Base-by-base conservation (phyloP, 2,888 invertebrate genomes). In the Folsomia candida region DNA sequence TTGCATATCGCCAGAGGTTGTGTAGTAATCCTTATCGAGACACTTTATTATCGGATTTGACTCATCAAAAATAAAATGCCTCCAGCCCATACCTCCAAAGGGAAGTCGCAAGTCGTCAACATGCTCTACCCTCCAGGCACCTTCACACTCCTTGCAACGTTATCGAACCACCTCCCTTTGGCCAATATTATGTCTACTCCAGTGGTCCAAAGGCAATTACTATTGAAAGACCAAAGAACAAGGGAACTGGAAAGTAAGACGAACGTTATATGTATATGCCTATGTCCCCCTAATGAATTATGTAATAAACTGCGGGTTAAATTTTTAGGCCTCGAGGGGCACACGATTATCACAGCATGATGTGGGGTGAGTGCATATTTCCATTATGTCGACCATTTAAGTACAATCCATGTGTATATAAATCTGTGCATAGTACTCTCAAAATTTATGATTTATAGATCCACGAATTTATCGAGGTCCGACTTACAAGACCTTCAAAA, bases 391-490 rank as follows among this genome's bases (percentile, higher is more conserved):
- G 37, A 4, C 37, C 14, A 37, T 37, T 14, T 37, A 37, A 37
- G 14, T 9, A 37, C 37, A 37, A 37, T 37, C 4, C 37, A 14
- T 37, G 14, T n/a, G n/a, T n/a, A n/a, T n/a, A n/a, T n/a, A n/a
- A n/a, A n/a, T n/a, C n/a, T n/a, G n/a, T n/a, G n/a, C n/a, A n/a
- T n/a, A n/a, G n/a, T n/a, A n/a, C n/a, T n/a, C n/a, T n/a, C n/a
- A n/a, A n/a, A n/a, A n/a, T n/a, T n/a, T n/a, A 37, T 37, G 4
- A 4, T 37, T 37, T 9, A 37, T 14, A 37, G 37, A 96, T 83
- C 89, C 90, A 81, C 87, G 94, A 81, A 89, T 95, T 70, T 89
- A 91, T 80, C 88, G 94, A 80, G 95, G 94, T 79, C 91, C 89
- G 83, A 93, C 91, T 75, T 91, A 89, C 84, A 70, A 67, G 26